phyloP scores from a whole-genome alignment of 2,797 vertebrate species.

The Artibeus jamaicensis region DNA sequence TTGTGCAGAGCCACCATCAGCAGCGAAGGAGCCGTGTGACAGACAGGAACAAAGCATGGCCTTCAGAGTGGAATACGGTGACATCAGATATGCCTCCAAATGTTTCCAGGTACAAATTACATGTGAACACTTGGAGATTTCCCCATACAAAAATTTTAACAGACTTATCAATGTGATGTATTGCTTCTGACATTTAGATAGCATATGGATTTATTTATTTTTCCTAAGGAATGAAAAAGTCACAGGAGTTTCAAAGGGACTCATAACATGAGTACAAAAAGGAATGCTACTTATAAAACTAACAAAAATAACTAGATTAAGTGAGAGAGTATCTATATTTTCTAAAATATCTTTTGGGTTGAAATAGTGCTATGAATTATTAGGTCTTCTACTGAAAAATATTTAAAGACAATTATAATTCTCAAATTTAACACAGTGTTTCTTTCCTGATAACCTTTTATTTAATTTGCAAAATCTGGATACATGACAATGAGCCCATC shows the following conservation, averaged over 20 bases:
- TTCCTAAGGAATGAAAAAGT: not conserved
- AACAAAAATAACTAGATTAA: not conserved
- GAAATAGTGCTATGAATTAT: not conserved
- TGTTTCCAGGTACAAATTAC: not conserved
- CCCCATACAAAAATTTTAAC: not conserved
- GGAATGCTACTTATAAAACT: not conserved
- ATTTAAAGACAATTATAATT: not conserved
- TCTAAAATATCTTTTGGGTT: not conserved
- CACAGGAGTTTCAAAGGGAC: not conserved
- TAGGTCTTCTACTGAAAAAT: not conserved
- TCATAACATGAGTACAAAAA: not conserved
- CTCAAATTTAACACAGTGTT: not conserved
- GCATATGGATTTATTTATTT: not conserved
- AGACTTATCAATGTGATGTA: not conserved
- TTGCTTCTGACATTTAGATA: not conserved
- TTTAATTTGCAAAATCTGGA: constrained; percentile 1
- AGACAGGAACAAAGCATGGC: constrained; percentile 31
- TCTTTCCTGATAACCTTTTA: not conserved
- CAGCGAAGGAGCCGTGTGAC: constrained; percentile 37
- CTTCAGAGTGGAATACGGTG: not conserved
- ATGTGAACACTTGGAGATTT: not conserved
- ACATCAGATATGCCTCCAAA: not conserved
- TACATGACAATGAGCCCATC: not conserved
- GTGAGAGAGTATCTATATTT: not conserved
- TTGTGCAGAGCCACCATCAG: constrained; percentile 24